Evolutionary conservation across 2,113 vertebrate species (phyloP), one percentile per base, ranked within the genome.

Genomic region (Mormyrus iriodes): DNA sequence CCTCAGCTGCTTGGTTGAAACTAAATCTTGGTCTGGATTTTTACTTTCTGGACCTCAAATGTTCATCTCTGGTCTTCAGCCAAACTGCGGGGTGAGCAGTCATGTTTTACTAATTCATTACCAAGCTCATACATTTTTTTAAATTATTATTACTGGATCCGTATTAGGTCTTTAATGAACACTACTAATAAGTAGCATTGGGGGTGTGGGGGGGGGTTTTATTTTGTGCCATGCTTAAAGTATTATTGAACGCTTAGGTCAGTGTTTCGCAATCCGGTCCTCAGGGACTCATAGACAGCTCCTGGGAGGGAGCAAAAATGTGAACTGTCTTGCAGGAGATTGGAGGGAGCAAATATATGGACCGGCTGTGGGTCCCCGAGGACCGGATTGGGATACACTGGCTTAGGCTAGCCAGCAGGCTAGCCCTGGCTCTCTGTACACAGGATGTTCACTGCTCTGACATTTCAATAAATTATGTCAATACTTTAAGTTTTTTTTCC

Each of bases 401-500:
- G 21, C 55, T 61, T 61, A 69, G 10, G 27, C 15, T 42, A 8
- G 48, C 46, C n/a, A 21, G 1, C 48, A 48, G 12, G 0, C 12
- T 15, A 85, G 10, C n/a, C 24, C 44, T 42, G 73, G 7, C 12
- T 49, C 12, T 49, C n/a, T 85, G 19, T 39, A 79, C 17, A 19
- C 83, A 31, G 48, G 83, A 15, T 48, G 24, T 24, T 85, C 46
- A 51, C 83, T 49, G 15, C 48, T 51, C 48, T 51, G 44, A 49
- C n/a, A 85, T 85, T 51, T 85, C 83, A 85, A 51, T 85, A 85
- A 85, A 85, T 49, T 46, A 46, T 84, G 8, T 46, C 24, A 15
- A 27, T 85, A 0, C 24, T 19, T 85, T 15, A 19, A 44, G 4
- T 13, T 49, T 69, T 49, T 49, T 65, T 27, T 65, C 19, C 19